Evolutionary conservation across 1,140 invertebrate genomes (phyloP).

Genomic region (Chionoecetes opilio): DNA sequence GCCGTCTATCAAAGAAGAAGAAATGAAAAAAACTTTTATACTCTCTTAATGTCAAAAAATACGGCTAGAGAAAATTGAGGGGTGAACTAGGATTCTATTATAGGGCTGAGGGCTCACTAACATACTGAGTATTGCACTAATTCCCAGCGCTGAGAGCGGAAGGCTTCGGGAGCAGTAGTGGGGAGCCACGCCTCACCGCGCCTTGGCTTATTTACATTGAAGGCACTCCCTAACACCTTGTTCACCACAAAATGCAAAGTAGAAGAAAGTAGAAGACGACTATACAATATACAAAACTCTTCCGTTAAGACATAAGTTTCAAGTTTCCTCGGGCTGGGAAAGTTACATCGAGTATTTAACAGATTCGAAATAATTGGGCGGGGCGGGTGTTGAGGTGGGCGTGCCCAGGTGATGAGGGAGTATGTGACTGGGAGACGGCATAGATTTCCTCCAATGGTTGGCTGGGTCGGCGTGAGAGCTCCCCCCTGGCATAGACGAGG

Average conservation of each 20-base stretch:
- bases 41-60: neutral
- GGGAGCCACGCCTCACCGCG: neutral
- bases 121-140: constrained; percentile 56
- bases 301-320: neutral
- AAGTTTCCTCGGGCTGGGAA: constrained; percentile 21
- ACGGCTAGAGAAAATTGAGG: neutral
- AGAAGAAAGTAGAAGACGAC: constrained; percentile 1
- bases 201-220: constrained; percentile 45
- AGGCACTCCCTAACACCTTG: constrained; percentile 11
- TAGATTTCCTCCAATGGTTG: constrained; percentile 58
- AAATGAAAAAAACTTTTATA: neutral
- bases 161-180: neutral
- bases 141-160: constrained; percentile 34
- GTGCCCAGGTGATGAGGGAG: constrained; percentile 72
- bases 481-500: constrained; percentile 75
- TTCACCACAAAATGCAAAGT: neutral
- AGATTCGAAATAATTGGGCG: constrained; percentile 78
- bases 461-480: constrained; percentile 68
- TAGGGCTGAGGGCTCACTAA: neutral
- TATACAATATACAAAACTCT: constrained; percentile 5
- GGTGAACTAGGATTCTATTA: neutral
- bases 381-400: constrained; percentile 65
- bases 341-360: constrained; percentile 76
- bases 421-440: constrained; percentile 75
- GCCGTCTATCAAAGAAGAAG: neutral